Evolutionary conservation across 1,140 invertebrate species (phyloP).

Genomic region (Atta cephalotes): DNA sequence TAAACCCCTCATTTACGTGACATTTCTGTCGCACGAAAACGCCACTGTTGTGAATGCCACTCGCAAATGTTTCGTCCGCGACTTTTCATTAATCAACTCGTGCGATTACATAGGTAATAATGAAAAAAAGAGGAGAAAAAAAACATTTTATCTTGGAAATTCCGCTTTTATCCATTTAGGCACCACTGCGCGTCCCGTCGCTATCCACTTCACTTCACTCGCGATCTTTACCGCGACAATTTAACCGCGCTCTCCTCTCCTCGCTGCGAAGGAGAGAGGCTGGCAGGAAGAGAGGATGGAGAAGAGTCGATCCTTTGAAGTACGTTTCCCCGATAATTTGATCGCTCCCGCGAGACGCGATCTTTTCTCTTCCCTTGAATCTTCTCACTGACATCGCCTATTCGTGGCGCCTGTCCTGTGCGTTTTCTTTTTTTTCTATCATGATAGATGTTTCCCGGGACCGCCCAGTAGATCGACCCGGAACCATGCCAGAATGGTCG

Average conservation of each 20-base stretch:
- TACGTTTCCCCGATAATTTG: slow-evolving; percentile 54
- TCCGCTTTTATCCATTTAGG: not conserved
- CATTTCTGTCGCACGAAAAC: not conserved
- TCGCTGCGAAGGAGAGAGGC: not conserved
- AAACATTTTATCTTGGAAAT: not conserved
- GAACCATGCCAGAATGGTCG: not conserved
- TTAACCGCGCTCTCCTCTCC: slow-evolving; percentile 31
- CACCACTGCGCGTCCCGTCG: not conserved
- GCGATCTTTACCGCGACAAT: slow-evolving; percentile 42
- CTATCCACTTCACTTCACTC: slow-evolving; percentile 22
- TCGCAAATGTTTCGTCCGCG: not conserved
- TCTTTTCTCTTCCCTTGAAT: slow-evolving; percentile 36
- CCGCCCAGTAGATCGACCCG: not conserved
- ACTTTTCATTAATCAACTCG: not conserved
- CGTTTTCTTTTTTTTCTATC: slow-evolving; percentile 1
- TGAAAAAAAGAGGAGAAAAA: no score
- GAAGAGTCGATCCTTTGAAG: slow-evolving; percentile 29
- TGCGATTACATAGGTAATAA: not conserved
- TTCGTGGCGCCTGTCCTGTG: not conserved
- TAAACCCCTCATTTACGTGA: not conserved
- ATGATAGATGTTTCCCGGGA: not conserved
- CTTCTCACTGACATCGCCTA: not conserved
- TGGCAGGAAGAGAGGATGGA: no score
- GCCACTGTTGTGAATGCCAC: not conserved
- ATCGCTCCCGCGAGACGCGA: slow-evolving; percentile 39